phyloP scores from a whole-genome alignment of 2,797 vertebrate genomes.

The Coracias cyanogaster region DNA sequence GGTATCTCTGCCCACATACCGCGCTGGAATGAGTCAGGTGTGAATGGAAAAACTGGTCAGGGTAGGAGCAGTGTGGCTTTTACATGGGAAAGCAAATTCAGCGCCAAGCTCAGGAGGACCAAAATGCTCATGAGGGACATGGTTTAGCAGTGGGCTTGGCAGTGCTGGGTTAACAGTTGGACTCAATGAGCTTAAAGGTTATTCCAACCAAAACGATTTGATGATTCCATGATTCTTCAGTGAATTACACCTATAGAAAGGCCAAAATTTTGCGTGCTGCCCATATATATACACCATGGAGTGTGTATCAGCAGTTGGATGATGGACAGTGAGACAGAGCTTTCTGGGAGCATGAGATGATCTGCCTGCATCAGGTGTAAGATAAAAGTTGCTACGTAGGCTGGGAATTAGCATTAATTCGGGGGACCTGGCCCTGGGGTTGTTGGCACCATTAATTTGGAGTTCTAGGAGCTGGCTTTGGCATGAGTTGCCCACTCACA shows the following conservation, averaged over 20 bases:
- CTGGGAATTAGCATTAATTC: not conserved
- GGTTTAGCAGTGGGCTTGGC: not conserved
- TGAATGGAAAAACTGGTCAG: not conserved
- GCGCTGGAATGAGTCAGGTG: not conserved
- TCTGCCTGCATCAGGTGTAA: not conserved
- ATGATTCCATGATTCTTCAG: not conserved
- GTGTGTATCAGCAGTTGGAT: not conserved
- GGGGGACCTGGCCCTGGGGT: not conserved
- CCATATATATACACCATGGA: accelerated
- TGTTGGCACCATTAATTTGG: not conserved
- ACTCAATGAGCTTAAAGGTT: not conserved
- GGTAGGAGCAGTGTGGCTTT: not conserved
- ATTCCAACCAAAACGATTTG: not conserved
- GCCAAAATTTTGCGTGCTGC: not conserved
- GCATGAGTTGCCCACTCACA: not conserved
- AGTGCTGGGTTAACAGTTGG: not conserved
- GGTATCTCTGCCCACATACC: not conserved
- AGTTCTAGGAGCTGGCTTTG: not conserved
- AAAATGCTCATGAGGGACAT: not conserved
- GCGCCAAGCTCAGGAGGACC: not conserved
- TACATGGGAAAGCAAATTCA: not conserved
- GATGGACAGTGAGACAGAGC: not conserved
- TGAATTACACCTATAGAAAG: not conserved
- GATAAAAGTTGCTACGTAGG: not conserved
- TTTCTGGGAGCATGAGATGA: not conserved